Evolutionary conservation across 2,888 invertebrate genomes (phyloP), one percentile per base, ranked within the genome.

Genomic region (Dysmachus trigonus): DNA sequence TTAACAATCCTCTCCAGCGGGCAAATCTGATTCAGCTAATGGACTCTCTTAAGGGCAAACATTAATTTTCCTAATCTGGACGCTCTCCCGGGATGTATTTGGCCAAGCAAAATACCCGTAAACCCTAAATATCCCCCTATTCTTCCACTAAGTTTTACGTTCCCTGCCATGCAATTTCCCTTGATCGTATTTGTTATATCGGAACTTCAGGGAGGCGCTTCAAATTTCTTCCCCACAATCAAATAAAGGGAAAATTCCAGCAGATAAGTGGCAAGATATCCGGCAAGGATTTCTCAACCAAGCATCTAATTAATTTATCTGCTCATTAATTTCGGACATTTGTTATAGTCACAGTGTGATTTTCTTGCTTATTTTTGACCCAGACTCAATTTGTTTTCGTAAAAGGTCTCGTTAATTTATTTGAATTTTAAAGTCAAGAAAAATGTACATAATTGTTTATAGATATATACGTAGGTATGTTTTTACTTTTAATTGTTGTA

Each of bases 21-120:
- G 47, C 18, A 47, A 47, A 79, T 79, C 79, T 79, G 79, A 51
- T 51, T 79, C 79, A 79, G 31, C 51, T 30, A 47, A 30, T 79
- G 51, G 47, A 38, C 15, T 47, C 47, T 51, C 47, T 41, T 79
- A 51, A 79, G 22, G 51, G n/a, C 79, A 47, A 47, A 38, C 47
- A 79, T 79, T 79, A 79, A 79, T 79, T 79, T 79, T 15, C 27
- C 18, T 79, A 79, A 79, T 79, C 79, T 79, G 47, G 15, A 47
- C 31, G 51, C 47, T 79, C 51, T 47, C 51, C 22, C n/a, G 27
- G 27, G 51, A 79, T 15, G 31, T 22, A 47, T 51, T 79, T 27
- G 33, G 51, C 15, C 13, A 41, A 22, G 47, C 30, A 41, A 47
- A 51, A 41, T 47, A 47, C n/a, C 79, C 38, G 47, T 79, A 47